A percentile compares a stretch with the other conserved stretches of the same genome.
These are phyloP conservation scores for Thamnophis elegans DNA, from an alignment of 2,797 vertebrate genomes.

Conservation along the genomic window DNA sequence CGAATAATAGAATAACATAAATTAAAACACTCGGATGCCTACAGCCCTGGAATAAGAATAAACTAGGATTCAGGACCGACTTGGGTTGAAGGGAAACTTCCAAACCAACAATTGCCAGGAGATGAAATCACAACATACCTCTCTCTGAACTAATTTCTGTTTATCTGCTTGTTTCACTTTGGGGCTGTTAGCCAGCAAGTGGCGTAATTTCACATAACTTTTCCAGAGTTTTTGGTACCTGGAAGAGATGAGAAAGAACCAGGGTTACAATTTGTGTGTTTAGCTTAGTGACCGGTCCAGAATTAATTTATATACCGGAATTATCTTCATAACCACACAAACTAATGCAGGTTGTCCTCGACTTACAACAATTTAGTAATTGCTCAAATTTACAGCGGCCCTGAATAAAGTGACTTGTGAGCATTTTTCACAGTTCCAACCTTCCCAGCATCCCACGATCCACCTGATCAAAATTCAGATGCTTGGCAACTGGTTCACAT, in stretches of 20 bases:
- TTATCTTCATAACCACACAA: background rate
- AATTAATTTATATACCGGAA: background rate
- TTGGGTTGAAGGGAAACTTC: background rate
- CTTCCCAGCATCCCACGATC: no score
- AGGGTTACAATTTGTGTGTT: background rate
- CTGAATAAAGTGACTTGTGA: background rate
- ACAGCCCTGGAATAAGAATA: background rate
- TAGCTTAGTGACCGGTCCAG: background rate
- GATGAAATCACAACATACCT: constrained; percentile 75
- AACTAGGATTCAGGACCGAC: background rate
- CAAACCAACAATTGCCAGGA: background rate
- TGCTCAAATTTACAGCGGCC: background rate
- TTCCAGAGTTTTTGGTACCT: constrained; percentile 99
- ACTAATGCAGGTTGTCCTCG: background rate
- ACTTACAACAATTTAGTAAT: background rate
- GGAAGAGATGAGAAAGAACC: constrained; percentile 25
- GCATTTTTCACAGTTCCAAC: background rate
- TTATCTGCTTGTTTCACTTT: constrained; percentile 99
- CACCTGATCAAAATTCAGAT: background rate
- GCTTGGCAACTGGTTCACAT: background rate
- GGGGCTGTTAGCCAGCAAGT: constrained; percentile 97
- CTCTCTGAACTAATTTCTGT: constrained; percentile 95
- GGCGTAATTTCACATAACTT: constrained; percentile 96
- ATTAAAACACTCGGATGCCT: background rate
- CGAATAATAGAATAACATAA: background rate